Evolutionary conservation across 2,113 vertebrate species (phyloP).

Genomic region (Anseranas semipalmata): DNA sequence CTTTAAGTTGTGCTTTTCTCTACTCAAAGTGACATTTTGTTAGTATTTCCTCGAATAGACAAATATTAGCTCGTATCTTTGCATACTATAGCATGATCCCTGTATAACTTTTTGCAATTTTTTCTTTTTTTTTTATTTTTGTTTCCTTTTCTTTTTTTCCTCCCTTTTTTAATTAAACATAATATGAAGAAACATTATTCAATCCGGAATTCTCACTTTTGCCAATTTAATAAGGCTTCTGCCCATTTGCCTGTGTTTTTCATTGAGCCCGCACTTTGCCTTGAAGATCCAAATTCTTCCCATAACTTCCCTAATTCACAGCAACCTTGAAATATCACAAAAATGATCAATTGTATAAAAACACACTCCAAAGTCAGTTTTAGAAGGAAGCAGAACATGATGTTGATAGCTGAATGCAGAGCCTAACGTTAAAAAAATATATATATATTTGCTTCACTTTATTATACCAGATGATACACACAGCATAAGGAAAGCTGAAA

Average conservation of each 20-base stretch:
- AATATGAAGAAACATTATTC: neutral
- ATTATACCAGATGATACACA: neutral
- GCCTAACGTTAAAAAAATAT: neutral
- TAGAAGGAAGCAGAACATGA: neutral
- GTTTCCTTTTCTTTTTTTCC: neutral
- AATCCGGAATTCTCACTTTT: neutral
- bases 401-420: neutral
- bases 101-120: neutral
- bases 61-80: conserved; percentile 59
- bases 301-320: neutral
- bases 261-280: neutral
- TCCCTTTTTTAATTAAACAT: neutral
- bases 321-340: neutral
- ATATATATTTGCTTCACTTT: neutral
- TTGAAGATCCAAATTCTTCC: neutral
- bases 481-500: neutral
- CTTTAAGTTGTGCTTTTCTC: conserved; percentile 62
- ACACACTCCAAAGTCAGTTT: neutral
- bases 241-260: neutral
- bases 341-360: neutral
- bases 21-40: conserved; percentile 67
- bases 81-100: conserved; percentile 15
- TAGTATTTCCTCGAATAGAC: conserved; percentile 51
- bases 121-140: neutral
- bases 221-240: neutral